Base-by-base conservation (phyloP, 2,888 invertebrate species). In the Oxycera nigricornis region DNA sequence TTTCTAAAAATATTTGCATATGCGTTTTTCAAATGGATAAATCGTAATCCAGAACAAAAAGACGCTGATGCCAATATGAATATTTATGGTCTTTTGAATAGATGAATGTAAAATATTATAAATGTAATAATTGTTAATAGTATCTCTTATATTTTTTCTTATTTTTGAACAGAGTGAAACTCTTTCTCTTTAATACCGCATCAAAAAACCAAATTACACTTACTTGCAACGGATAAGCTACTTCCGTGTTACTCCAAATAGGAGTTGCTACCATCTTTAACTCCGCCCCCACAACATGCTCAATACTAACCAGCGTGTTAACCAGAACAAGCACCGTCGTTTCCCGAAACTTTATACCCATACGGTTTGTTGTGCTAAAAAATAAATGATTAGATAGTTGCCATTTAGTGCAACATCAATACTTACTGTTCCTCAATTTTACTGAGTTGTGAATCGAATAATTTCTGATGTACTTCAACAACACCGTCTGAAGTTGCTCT, bases 311-410 rank as follows among this genome's bases (percentile, higher is more conserved):
- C 81, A 94, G 88, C 73, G 90, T 89, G 59, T 89, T 88, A 0
- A 92, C 94, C 80, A 92, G 90, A 1, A 97, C 86, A 2, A 94
- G 82, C 1, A 91, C 86, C 3, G 89, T 86, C 7, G 90, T 90
- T 14, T 89, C 87, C 0, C 92, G 92, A 62, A 94, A 87, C 76
- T 93, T 90, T 7, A 97, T 92, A 0, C 96, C 97, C 82, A 93
- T 89, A 41, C 93, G 89, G 75, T 87, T 89, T 82, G 88, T 88
- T 80, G 93, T 90, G 80, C 91, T 91, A 82, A 75, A 88, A 87
- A 52, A 59, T 78, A 74, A 82, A 82, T 55, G 22, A 50, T 76
- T 76, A 35, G 31, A 30, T 30, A 39, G 55, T 52, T 46, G 46
- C 59, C 31, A 28, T 39, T 67, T 31, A 39, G n/a, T 31, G 22